These are phyloP conservation scores for Serranus cabrilla DNA, from an alignment of 2,797 vertebrate genomes.

Conservation along the genomic window DNA sequence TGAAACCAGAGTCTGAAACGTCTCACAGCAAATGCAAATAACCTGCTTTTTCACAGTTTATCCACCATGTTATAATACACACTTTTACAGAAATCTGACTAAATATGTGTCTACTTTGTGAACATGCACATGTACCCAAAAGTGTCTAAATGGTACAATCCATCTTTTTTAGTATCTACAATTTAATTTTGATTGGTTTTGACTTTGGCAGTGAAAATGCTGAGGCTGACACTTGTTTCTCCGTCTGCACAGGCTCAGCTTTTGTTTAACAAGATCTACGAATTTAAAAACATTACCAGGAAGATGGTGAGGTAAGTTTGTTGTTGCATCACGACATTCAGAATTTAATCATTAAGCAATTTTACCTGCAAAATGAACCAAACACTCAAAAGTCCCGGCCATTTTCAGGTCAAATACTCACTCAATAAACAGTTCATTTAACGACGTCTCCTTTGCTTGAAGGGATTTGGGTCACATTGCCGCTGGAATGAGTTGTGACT, in stretches of 20 bases:
- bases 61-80: neutral
- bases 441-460: slow-evolving; percentile 20
- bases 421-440: slow-evolving; percentile 15
- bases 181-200: neutral
- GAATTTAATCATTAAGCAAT: neutral
- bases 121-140: neutral
- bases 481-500: slow-evolving; percentile 88
- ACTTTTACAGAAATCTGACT: neutral
- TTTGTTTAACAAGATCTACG: slow-evolving; percentile 80
- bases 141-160: neutral
- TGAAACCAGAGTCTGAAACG: neutral
- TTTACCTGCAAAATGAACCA: neutral
- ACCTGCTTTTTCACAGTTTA: neutral
- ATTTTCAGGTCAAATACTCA: slow-evolving; percentile 6
- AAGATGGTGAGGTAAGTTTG: slow-evolving; percentile 78
- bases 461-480: slow-evolving; percentile 89
- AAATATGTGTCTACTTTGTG: neutral
- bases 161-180: neutral
- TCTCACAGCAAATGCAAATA: neutral
- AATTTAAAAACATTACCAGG: slow-evolving; percentile 77
- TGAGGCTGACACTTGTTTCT: slow-evolving; percentile 6
- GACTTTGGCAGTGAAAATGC: neutral
- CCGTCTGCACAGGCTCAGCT: slow-evolving; percentile 82
- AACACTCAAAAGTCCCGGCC: neutral
- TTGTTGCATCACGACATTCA: slow-evolving; percentile 17